phyloP scores from a whole-genome alignment of 1,140 invertebrate genomes.

The Calliphora vicina region DNA sequence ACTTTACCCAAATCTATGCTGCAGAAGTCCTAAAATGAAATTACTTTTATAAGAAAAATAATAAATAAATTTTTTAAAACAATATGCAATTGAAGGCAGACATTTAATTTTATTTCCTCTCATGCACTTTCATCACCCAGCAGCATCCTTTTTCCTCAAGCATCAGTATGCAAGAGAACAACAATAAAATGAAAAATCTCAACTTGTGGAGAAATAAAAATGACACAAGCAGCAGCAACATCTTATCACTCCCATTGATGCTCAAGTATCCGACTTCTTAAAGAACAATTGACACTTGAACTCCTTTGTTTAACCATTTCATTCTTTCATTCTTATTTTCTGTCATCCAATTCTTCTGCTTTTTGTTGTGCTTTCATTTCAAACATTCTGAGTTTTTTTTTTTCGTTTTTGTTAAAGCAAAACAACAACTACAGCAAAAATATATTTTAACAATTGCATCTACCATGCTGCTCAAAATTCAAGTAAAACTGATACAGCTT shows the following conservation, averaged over 20 bases:
- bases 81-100: no score
- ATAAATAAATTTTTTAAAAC: no score
- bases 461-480: not conserved
- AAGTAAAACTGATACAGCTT: not conserved
- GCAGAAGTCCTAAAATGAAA: no score
- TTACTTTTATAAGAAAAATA: no score
- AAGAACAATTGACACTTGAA: slow-evolving; percentile 6
- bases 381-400: no score
- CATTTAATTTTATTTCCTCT: no score
- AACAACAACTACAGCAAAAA: not conserved
- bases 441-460: not conserved
- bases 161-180: no score
- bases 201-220: not conserved
- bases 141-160: no score
- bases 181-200: not conserved
- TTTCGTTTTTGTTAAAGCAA: no score
- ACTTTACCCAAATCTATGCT: no score
- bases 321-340: not conserved
- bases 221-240: not conserved
- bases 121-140: no score
- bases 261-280: not conserved
- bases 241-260: not conserved
- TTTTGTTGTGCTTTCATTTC: not conserved
- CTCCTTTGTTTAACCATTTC: not conserved
- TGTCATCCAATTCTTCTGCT: no score